These are phyloP conservation scores for Caenorhabditis tropicalis DNA, from an alignment of 1,140 invertebrate genomes.

Conservation along the genomic window DNA sequence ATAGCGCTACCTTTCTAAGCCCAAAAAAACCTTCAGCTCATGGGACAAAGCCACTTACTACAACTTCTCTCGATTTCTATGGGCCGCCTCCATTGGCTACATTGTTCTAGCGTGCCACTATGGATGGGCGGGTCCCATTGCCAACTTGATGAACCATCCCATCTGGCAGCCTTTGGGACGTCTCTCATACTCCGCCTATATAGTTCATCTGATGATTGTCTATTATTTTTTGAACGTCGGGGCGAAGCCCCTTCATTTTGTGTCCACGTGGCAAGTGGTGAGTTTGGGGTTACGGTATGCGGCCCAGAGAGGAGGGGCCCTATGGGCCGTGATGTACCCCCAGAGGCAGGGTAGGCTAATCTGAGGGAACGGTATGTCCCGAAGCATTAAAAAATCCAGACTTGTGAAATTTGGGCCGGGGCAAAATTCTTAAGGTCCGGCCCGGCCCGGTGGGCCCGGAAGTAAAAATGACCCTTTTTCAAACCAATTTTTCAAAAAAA, in stretches of 20 bases:
- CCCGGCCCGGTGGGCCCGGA: no score
- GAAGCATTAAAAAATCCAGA: no score
- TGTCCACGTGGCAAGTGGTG: conserved; percentile 43
- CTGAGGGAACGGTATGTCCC: no score
- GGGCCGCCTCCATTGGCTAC: not conserved
- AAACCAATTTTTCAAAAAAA: no score
- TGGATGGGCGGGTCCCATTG: conserved; percentile 50
- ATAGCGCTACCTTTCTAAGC: not conserved
- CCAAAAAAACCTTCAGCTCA: not conserved
- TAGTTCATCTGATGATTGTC: conserved; percentile 36
- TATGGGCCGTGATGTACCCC: no score
- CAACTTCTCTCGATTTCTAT: conserved; percentile 46
- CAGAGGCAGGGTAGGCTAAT: no score
- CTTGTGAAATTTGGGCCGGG: no score
- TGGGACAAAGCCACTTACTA: conserved; percentile 19
- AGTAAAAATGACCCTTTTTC: no score
- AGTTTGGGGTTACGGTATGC: not conserved
- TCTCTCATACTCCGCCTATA: conserved; percentile 50
- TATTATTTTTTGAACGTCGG: conserved; percentile 47
- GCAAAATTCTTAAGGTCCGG: no score
- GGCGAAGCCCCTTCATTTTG: conserved; percentile 44
- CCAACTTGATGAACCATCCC: conserved; percentile 50
- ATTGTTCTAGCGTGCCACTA: conserved; percentile 28
- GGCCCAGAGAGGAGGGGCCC: no score
- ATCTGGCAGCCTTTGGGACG: conserved; percentile 52